Evolutionary conservation across 1,140 invertebrate species (phyloP), one percentile per base, ranked within the genome.

Genomic region (Trichomalopsis sarcophagae): DNA sequence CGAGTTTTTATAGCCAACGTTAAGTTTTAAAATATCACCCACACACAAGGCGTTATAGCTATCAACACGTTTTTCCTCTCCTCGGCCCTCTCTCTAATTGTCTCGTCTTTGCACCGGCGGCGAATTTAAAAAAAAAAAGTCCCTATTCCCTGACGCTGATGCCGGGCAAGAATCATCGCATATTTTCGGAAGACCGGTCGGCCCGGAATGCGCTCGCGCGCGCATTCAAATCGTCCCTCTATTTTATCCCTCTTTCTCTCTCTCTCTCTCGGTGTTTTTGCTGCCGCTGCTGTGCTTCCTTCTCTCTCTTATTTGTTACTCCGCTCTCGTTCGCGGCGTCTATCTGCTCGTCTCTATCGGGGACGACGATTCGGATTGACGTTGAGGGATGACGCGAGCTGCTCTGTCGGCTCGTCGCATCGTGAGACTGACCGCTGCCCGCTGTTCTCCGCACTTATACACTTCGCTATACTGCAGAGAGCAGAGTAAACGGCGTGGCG

Each of bases 371-470:
- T 50, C 47, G 84, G 89, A 91, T 91, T 92, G 91, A 92, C 91
- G 89, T 92, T 91, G 90, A 92, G 90, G 89, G 88, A 92, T 92
- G 90, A 91, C 90, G 88, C 89, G 89, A 87, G 7, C 27, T 27
- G 55, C 21, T 62, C 55, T 62, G 55, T 62, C 55, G 55, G 55
- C 55, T 89, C 87, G 71, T 90, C 89, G 87, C 86, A 88, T 88
- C 89, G 86, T 89, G 87, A 88, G 87, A 89, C 84, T 87, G 74
- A 30, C 55, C 74, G 23, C 2, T 11, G 9, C 21, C 2, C 5
- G 14, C 21, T n/a, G 55, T n/a, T 62, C 21, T 21, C 1, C 55
- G 9, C 27, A 73, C 69, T 30, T 33, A 33, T 36, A 73, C 75
- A 47, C 14, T 77, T 0, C 23, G 33, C 6, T 47, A 44, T n/a